Evolutionary conservation across 2,888 invertebrate species (phyloP), one percentile per base, ranked within the genome.

Genomic region (Amphipyra tragopoginis): DNA sequence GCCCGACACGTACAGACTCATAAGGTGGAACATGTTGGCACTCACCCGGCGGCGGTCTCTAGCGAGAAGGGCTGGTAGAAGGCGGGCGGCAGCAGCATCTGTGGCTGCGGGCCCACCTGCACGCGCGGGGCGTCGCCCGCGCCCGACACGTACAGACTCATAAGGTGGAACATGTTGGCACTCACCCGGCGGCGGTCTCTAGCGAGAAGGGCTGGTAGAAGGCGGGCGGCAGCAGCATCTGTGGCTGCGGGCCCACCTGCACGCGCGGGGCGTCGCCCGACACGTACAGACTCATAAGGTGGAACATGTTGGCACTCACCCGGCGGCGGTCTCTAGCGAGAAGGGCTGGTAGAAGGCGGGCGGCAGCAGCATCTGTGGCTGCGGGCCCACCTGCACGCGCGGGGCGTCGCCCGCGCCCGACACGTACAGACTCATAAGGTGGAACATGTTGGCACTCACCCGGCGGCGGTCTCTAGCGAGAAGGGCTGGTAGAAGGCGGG

Each of bases 1-100:
- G n/a, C 80, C 68, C 52, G 94, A 85, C 72, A 93, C 92, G 89
- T 97, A 97, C 57, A 97, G 91, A 14, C 96, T 96, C 50, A 21
- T 21, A 21, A 21, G 21, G 11, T 36, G 2, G 29, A 1, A 7
- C 36, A 9, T 10, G 36, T 11, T 36, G 10, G 2, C 5, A 88
- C 93, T 94, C 79, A 97, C 96, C 98, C 97, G 86, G 96, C 96
- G 26, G 98, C 97, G 80, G 95, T 96, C 39, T 96, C 96, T 66
- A 95, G 96, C 54, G 95, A 95, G 89, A 98, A 98, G 7, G 96
- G 95, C 75, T 96, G 95, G 65, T 95, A 96, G 87, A 97, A 98
- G 57, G 94, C 87, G 1, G 90, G 87, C 0, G 97, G 97, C 77
- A 97, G 90, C 72, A 90, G 86, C 92, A 86, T 93, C 74, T 86